Evolutionary conservation across 2,888 invertebrate species (phyloP).

Genomic region (Lagria hirta): DNA sequence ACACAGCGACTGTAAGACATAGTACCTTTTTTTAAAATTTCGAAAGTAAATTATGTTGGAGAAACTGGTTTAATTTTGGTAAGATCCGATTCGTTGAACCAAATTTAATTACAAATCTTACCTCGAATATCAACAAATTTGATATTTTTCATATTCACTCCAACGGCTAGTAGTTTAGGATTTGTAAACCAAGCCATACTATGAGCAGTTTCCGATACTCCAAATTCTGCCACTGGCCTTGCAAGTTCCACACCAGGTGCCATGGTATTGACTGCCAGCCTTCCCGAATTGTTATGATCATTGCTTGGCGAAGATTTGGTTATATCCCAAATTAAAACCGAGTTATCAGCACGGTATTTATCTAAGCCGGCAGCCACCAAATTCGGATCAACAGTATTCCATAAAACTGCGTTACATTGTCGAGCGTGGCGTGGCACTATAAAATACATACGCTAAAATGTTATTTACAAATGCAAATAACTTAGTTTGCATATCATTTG

Average conservation of each 20-base stretch:
- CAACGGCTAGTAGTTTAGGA: constrained; percentile 77
- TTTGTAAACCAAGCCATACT: constrained; percentile 83
- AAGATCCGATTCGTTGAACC: no score
- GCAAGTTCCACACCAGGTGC: constrained; percentile 57
- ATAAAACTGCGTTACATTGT: constrained; percentile 83
- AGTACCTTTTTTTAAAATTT: no score
- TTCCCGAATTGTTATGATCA: constrained; percentile 36
- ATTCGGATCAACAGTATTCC: constrained; percentile 82
- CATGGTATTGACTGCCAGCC: constrained; percentile 46
- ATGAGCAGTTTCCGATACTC: constrained; percentile 80
- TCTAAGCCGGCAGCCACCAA: constrained; percentile 86
- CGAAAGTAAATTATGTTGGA: no score
- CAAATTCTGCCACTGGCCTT: constrained; percentile 73
- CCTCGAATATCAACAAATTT: constrained; percentile 89
- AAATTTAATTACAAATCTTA: constrained; percentile 52
- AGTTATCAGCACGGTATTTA: constrained; percentile 85
- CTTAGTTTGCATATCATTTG: not conserved
- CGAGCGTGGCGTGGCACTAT: constrained; percentile 83
- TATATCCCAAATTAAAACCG: constrained; percentile 89
- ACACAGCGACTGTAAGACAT: constrained; percentile 2
- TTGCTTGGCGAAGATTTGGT: constrained; percentile 54
- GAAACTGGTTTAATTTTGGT: no score
- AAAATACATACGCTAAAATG: constrained; percentile 33
- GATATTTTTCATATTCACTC: constrained; percentile 86
- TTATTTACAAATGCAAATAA: no score